These are phyloP conservation scores for Sinosuthora webbiana DNA, from an alignment of 2,113 vertebrate species.

Conservation along the genomic window DNA sequence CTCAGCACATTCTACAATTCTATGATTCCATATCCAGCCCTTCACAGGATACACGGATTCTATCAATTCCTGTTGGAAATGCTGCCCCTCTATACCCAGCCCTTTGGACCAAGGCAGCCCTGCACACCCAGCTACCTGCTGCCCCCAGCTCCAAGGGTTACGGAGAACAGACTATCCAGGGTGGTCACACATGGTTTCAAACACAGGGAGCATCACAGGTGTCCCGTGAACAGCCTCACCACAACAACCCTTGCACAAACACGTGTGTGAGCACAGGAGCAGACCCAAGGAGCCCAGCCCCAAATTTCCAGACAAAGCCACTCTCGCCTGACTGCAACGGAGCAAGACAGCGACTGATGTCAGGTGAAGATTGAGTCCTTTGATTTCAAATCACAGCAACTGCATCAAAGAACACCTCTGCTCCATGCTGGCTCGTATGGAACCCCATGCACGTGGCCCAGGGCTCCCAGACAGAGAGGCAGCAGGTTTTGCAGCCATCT, in stretches of 20 bases:
- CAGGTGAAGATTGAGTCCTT: background rate
- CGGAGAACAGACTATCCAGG: background rate
- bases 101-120: background rate
- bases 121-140: background rate
- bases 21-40: background rate
- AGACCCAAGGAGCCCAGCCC: background rate
- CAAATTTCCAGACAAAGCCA: background rate
- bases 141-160: background rate
- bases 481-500: background rate
- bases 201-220: background rate
- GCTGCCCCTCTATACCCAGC: background rate
- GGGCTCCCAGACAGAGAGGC: background rate
- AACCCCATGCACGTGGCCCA: fast-evolving
- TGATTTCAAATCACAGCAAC: background rate
- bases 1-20: background rate
- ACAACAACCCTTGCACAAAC: background rate
- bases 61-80: background rate
- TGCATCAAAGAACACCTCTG: background rate
- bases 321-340: fast-evolving
- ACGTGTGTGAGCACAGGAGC: background rate
- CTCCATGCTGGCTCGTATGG: background rate
- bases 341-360: background rate
- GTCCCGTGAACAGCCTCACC: background rate
- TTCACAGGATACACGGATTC: background rate
- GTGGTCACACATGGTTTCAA: background rate